A percentile compares a stretch with the other conserved stretches of the same genome.
phyloP scores from a whole-genome alignment of 1,140 invertebrate genomes.

The Sarcophaga peregrina region DNA sequence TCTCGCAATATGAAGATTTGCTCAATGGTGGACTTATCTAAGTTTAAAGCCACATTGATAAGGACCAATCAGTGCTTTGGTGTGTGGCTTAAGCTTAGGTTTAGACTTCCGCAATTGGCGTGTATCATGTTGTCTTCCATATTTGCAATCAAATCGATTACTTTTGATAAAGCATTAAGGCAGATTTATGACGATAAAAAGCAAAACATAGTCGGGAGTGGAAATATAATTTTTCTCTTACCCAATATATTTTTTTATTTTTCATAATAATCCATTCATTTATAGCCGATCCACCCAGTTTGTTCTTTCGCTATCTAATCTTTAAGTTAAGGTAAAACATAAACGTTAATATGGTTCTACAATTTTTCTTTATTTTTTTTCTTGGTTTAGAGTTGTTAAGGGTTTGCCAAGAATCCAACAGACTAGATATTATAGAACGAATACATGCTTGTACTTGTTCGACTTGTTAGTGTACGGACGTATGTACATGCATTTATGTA shows the following conservation, averaged over 20 bases:
- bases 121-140: too few species aligned
- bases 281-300: not conserved
- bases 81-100: too few species aligned
- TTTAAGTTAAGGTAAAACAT: not conserved
- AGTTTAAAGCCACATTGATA: too few species aligned
- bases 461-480: not conserved
- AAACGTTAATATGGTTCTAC: constrained; percentile 15
- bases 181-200: too few species aligned
- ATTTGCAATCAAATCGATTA: too few species aligned
- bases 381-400: not conserved
- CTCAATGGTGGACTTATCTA: too few species aligned
- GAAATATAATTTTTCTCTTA: not conserved
- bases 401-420: not conserved
- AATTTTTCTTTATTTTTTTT: not conserved
- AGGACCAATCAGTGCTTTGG: too few species aligned
- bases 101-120: too few species aligned
- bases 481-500: not conserved
- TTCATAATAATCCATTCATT: not conserved
- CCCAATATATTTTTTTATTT: not conserved
- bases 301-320: not conserved
- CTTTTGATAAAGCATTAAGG: too few species aligned
- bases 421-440: not conserved
- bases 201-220: too few species aligned
- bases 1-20: too few species aligned
- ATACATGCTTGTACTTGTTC: not conserved